Conservation (phyloP, 2,797 vertebrate genomes). For the Zonotrichia albicollis region DNA sequence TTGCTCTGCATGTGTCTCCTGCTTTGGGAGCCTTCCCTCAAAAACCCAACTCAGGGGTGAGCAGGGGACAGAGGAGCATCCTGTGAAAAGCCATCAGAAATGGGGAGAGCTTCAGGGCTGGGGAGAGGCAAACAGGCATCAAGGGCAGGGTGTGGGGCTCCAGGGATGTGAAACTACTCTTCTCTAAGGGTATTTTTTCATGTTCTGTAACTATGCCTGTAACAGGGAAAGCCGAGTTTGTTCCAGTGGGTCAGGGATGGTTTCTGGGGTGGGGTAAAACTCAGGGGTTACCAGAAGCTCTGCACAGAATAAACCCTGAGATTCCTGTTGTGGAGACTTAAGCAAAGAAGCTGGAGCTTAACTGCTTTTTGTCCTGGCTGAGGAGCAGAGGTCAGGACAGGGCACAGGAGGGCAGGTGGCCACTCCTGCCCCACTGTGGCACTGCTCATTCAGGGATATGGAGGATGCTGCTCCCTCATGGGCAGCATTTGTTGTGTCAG, state of each 20-base stretch:
- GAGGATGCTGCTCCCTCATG: background rate
- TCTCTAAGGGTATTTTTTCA: background rate
- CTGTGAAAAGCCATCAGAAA: background rate
- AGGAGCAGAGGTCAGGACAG: background rate
- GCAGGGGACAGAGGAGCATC: background rate
- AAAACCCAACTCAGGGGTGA: background rate
- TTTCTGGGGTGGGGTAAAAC: background rate
- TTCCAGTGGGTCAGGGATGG: background rate
- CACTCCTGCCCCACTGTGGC: accelerated
- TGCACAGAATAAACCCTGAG: background rate
- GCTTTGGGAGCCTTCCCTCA: background rate
- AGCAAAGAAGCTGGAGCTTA: background rate
- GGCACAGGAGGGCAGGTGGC: background rate
- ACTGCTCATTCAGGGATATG: accelerated
- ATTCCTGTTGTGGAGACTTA: background rate
- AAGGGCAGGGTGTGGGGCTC: background rate
- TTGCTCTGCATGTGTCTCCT: background rate
- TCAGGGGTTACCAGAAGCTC: background rate
- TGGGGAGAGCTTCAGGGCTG: background rate
- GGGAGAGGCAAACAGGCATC: background rate
- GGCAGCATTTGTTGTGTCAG: accelerated
- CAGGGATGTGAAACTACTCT: background rate
- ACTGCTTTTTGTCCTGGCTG: background rate
- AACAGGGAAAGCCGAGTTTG: background rate
- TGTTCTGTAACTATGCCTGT: background rate